These are phyloP conservation scores for Alligator sinensis DNA, from an alignment of 2,113 vertebrate genomes.

Conservation along the genomic window DNA sequence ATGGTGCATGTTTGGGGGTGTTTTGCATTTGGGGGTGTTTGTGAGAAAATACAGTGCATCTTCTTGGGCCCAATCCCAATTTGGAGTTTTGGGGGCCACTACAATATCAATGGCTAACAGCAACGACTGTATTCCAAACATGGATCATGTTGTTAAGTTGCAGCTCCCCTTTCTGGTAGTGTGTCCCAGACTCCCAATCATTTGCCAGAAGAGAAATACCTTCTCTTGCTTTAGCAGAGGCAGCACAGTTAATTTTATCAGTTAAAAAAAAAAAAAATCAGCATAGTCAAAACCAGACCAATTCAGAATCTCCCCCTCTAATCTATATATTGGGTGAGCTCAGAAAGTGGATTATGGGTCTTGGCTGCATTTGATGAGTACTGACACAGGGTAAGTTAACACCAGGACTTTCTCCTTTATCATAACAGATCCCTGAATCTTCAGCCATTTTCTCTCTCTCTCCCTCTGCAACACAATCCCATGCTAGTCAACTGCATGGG, in stretches of 20 bases:
- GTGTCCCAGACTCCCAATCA: neutral
- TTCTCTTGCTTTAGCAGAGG: neutral
- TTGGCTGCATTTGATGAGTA: neutral
- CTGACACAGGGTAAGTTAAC: neutral
- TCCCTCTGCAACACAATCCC: neutral
- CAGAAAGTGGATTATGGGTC: neutral
- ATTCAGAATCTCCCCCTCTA: neutral
- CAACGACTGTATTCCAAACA: neutral
- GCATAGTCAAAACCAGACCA: neutral
- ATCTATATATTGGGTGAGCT: neutral
- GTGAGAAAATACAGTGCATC: too few species aligned
- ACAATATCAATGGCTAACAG: neutral
- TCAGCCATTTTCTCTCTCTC: too few species aligned
- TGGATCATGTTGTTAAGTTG: neutral
- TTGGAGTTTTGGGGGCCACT: neutral
- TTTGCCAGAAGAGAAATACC: neutral
- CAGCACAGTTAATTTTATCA: neutral
- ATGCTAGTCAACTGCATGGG: neutral
- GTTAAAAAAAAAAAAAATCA: neutral
- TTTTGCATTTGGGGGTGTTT: too few species aligned
- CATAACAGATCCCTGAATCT: too few species aligned
- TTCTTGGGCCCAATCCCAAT: neutral
- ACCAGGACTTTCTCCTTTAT: too few species aligned
- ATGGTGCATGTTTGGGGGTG: too few species aligned
- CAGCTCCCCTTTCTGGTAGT: neutral